Evolutionary conservation across 1,140 invertebrate species (phyloP).

Genomic region (Pseudomyrmex cubaensis): DNA sequence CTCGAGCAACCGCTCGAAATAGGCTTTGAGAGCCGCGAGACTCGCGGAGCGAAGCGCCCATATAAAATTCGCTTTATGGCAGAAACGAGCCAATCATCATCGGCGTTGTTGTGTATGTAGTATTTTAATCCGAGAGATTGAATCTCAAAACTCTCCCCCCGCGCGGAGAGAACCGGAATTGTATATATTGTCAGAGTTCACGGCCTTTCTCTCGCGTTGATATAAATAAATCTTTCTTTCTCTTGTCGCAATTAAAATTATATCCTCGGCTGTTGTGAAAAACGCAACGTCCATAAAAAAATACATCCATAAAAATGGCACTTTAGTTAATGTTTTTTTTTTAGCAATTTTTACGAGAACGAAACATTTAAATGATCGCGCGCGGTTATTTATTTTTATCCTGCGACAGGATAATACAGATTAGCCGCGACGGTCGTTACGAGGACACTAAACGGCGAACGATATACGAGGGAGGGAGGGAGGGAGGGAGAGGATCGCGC

Average conservation of each 20-base stretch:
- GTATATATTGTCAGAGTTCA: neutral
- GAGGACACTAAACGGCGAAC: slow-evolving; percentile 6
- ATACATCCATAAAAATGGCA: too few relatives aligned
- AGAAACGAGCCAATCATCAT: slow-evolving; percentile 7
- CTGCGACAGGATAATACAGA: neutral
- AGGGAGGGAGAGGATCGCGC: neutral
- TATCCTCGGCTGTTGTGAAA: too few relatives aligned
- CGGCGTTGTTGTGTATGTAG: neutral
- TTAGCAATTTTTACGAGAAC: neutral
- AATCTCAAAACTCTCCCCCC: neutral
- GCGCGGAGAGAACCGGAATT: neutral
- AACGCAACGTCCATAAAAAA: too few relatives aligned
- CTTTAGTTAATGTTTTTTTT: too few relatives aligned
- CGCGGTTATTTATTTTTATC: neutral
- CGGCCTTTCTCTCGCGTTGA: neutral
- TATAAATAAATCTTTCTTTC: too few relatives aligned
- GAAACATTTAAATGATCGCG: slow-evolving; percentile 2
- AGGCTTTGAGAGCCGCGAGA: slow-evolving; percentile 24
- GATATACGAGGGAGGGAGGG: neutral
- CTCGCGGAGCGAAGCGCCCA: slow-evolving; percentile 11
- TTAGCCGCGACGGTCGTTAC: neutral
- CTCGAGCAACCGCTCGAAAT: slow-evolving; percentile 42
- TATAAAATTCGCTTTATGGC: slow-evolving; percentile 50
- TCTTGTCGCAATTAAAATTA: too few relatives aligned
- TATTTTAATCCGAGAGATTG: slow-evolving; percentile 36